These are phyloP conservation scores for Probosciger aterrimus DNA, from an alignment of 2,113 vertebrate genomes.

Conservation along the genomic window DNA sequence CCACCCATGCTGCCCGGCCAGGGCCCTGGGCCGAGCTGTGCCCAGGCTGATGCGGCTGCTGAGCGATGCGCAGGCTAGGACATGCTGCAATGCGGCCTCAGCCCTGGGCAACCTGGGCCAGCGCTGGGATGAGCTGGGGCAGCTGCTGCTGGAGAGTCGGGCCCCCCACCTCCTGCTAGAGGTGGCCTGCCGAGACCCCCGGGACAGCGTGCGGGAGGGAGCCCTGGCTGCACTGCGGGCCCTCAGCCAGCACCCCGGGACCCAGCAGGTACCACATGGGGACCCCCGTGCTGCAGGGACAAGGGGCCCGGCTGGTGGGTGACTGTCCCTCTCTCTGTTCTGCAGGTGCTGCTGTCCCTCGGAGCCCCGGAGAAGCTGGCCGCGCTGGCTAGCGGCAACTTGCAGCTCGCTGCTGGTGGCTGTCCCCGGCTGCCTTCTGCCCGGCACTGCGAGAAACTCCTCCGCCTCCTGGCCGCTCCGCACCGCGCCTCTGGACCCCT, in stretches of 20 bases:
- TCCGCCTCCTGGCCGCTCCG: slow-evolving; percentile 49
- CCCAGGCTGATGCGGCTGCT: slow-evolving; percentile 63
- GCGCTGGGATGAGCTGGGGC: background rate
- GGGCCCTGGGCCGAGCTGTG: slow-evolving; percentile 48
- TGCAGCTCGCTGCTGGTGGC: background rate
- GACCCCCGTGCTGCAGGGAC: background rate
- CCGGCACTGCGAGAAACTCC: slow-evolving; percentile 64
- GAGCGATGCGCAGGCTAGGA: slow-evolving; percentile 54
- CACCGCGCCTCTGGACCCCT: background rate
- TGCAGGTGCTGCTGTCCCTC: slow-evolving; percentile 72
- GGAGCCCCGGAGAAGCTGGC: slow-evolving; percentile 67
- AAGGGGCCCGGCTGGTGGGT: background rate
- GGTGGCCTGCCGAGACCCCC: slow-evolving; percentile 65
- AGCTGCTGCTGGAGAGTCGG: slow-evolving; percentile 57
- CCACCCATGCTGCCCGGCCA: background rate
- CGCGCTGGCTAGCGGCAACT: background rate
- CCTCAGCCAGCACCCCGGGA: slow-evolving; percentile 50
- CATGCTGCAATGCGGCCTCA: slow-evolving; percentile 64
- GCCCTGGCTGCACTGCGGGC: slow-evolving; percentile 71
- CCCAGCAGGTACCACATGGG: slow-evolving; percentile 66
- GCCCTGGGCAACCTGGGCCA: slow-evolving; percentile 75
- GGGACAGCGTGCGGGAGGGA: slow-evolving; percentile 63
- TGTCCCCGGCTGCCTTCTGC: background rate
- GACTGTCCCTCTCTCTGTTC: background rate
- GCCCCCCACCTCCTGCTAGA: slow-evolving; percentile 68